Percentiles rank a stretch among this genome's conserved stretches.
Conservation (phyloP, 2,797 vertebrate genomes). For the Paratrypauchen microcephalus region DNA sequence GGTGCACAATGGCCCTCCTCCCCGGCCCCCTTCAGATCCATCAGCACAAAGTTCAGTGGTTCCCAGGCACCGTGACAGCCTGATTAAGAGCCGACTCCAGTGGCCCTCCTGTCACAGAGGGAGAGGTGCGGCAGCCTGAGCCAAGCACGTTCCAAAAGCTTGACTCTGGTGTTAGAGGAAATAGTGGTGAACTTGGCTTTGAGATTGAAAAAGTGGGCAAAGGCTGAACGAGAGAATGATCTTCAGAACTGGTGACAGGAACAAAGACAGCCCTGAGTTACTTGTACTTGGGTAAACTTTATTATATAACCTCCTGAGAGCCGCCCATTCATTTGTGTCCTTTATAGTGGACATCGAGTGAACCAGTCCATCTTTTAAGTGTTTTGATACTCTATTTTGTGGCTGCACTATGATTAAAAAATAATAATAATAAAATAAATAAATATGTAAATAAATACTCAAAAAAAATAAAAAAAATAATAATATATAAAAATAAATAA, state of each 20-base stretch:
- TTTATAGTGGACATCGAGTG: no score
- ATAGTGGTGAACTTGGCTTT: neutral
- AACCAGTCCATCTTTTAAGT: no score
- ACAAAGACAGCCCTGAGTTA: no score
- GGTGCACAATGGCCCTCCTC: constrained; percentile 8
- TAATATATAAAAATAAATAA: no score
- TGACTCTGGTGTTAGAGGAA: neutral
- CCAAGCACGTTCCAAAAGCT: neutral
- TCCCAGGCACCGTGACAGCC: constrained; percentile 14
- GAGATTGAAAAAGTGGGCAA: neutral
- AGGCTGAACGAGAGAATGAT: neutral
- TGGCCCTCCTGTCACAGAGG: neutral
- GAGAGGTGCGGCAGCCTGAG: neutral
- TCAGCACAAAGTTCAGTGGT: constrained; percentile 12
- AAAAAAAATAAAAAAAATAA: no score
- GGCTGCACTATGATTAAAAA: no score
- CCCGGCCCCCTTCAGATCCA: constrained; percentile 12
- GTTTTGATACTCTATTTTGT: no score
- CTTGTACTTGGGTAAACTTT: no score
- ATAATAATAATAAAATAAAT: no score
- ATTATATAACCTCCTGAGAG: no score
- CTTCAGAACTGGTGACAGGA: neutral
- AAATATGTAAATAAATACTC: no score
- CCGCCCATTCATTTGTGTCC: no score
- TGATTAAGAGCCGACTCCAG: constrained; percentile 11